Evolutionary conservation across 2,797 vertebrate genomes (phyloP).

Genomic region (Microctenopoma stevenorrisi): DNA sequence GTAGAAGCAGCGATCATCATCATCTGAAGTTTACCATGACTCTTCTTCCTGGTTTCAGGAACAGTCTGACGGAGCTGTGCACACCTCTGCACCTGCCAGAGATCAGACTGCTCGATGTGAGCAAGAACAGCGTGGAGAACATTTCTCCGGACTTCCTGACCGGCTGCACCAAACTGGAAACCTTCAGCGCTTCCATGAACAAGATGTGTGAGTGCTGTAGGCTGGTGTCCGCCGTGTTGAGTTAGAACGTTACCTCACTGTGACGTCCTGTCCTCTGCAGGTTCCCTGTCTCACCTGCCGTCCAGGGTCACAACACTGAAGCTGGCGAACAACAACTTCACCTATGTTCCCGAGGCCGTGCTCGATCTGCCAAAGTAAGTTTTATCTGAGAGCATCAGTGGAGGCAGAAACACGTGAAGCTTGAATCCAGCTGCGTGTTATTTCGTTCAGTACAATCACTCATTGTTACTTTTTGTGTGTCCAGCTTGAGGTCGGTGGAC

Average conservation of each 20-base stretch:
- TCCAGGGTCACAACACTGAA: conserved; percentile 89
- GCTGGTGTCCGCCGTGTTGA: neutral
- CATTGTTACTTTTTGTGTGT: neutral
- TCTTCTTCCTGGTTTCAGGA: conserved; percentile 59
- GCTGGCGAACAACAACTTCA: conserved; percentile 90
- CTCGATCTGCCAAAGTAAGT: conserved; percentile 91
- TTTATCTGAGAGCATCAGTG: neutral
- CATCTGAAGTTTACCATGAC: no score
- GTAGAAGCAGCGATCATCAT: no score
- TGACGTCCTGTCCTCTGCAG: conserved; percentile 72
- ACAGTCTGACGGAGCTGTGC: conserved; percentile 84
- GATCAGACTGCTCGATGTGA: conserved; percentile 90
- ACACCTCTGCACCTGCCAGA: conserved; percentile 84
- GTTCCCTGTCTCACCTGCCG: conserved; percentile 84
- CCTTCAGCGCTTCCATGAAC: conserved; percentile 89
- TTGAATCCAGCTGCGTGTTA: neutral
- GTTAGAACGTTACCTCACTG: no score
- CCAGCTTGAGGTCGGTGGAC: conserved; percentile 91
- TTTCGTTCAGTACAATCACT: neutral
- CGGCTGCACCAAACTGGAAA: conserved; percentile 90
- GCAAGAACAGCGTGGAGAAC: conserved; percentile 88
- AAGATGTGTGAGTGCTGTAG: conserved; percentile 84
- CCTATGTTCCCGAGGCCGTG: conserved; percentile 83
- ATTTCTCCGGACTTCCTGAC: conserved; percentile 84
- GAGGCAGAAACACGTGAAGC: no score